Evolutionary conservation across 2,797 vertebrate species (phyloP), one percentile per base, ranked within the genome.

Genomic region (Urocyon cinereoargenteus): DNA sequence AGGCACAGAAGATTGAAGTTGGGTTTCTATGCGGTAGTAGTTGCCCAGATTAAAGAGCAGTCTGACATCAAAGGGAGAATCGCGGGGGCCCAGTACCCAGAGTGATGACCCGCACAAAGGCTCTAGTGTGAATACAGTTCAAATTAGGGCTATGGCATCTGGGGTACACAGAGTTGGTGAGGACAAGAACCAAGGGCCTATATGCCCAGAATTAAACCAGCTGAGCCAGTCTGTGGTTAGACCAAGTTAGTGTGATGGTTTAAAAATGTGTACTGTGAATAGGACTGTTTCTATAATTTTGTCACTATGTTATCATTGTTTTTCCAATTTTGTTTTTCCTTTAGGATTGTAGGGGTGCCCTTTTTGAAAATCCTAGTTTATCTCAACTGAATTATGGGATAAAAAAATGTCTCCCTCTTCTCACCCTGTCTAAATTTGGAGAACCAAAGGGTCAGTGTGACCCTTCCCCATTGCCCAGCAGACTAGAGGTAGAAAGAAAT

Each of bases 141-240:
- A 66, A 34, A 81, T 68, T 66, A 93, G 68, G 36, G 15, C 75
- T 51, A 49, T 19, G 28, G n/a, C 49, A 53, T 91, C 62, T 55
- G n/a, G 11, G 4, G n/a, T 15, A 28, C 10, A 31, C 19, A 28
- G 55, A 49, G 24, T 64, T 87, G 24, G n/a, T 77, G 45, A 91
- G 55, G 34, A 78, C 26, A 92, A 77, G 75, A 85, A 66, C 21
- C 26, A 66, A 55, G 57, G 19, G 4, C 26, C 66, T 61, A 1
- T 59, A 8, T 66, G 34, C 18, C 40, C 26, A 66, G 51, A 96
- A 88, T 77, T 81, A 90, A 88, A 61, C 28, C 51, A 95, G 66
- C 49, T 40, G 86, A 62, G 26, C 79, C 28, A 85, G 34, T 49
- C n/a, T 90, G 79, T 97, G 81, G 79, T 97, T 68, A 92, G 78